phyloP scores from a whole-genome alignment of 2,888 invertebrate genomes.

The Athetis lepigone region DNA sequence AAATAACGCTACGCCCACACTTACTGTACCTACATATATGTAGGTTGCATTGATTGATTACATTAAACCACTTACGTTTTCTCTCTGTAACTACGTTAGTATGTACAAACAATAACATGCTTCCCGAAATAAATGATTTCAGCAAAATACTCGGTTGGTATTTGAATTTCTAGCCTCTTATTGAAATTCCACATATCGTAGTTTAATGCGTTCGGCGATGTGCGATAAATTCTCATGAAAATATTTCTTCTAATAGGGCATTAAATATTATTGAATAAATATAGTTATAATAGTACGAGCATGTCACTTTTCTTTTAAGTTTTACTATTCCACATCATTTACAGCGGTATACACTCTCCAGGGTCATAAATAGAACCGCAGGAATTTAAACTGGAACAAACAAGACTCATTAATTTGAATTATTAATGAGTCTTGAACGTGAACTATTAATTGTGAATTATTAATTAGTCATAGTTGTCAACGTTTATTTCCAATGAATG shows the following conservation, averaged over 20 bases:
- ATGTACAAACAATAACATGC: slow-evolving; percentile 20
- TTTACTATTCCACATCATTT: slow-evolving; percentile 3
- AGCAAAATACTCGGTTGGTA: background rate
- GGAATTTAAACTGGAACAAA: slow-evolving; percentile 42
- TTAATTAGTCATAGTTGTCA: slow-evolving; percentile 42
- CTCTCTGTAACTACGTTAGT: slow-evolving; percentile 4
- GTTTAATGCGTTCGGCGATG: slow-evolving; percentile 5
- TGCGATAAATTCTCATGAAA: slow-evolving; percentile 15
- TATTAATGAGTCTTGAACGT: too few relatives aligned
- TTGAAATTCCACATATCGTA: slow-evolving; percentile 9
- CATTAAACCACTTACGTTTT: slow-evolving; percentile 45
- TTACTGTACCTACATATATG: slow-evolving; percentile 18
- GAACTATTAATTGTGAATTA: slow-evolving; percentile 40
- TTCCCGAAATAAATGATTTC: background rate
- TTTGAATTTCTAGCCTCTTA: background rate
- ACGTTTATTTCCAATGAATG: slow-evolving; percentile 20
- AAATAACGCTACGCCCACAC: slow-evolving; percentile 58
- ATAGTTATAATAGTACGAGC: background rate
- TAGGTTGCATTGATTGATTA: slow-evolving; percentile 54
- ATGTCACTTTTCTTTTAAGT: slow-evolving; percentile 6
- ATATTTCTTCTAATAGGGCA: background rate
- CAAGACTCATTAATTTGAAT: slow-evolving; percentile 34
- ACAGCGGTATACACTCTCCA: slow-evolving; percentile 11
- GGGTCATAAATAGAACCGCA: slow-evolving; percentile 46
- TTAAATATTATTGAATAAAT: background rate